Evolutionary conservation across 1,140 invertebrate species (phyloP), one percentile per base, ranked within the genome.

Genomic region (Yoshiicerus persimilis): DNA sequence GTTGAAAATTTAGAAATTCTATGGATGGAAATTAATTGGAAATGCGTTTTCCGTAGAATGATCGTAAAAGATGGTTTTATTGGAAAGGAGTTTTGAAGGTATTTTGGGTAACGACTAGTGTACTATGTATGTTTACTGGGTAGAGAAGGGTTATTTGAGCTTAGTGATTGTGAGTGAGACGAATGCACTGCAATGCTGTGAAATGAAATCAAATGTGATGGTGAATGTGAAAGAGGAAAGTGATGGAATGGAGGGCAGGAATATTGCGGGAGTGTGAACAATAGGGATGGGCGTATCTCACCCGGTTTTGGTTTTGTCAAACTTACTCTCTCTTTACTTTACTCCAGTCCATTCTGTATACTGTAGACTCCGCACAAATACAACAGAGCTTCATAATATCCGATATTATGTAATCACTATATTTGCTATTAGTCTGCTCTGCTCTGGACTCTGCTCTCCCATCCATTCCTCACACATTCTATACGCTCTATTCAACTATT

Each of bases 191-290:
- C 32, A 80, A 80, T 34, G 11, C 83, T 23, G 25, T 39, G 36
- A 41, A 84, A 84, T 39, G 80, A 84, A 84, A 84, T 84, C 83
- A 84, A 84, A 84, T 84, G 83, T 84, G 83, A 84, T 84, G 23
- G 38, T 84, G 83, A 56, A 84, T 25, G 38, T 84, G 83, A 56
- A 84, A 84, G 47, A 39, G 83, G 83, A 84, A 84, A 88, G 83
- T 88, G 87, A 88, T 88, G 87, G 87, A 88, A 88, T 88, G 87
- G 87, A 88, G 87, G 84, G 70, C 56, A 75, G 87, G 86, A 86
- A 87, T 89, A 89, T 89, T 89, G 88, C 87, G 88, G 88, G 86
- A 89, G 88, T 89, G 88, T 89, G 88, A 89, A 89, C 88, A 89
- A 89, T 89, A 62, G 88, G 39, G 66, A 89, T 89, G 88, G 88